Conservation (phyloP, 2,797 vertebrate species). For the Mormyrops attenuatus region DNA sequence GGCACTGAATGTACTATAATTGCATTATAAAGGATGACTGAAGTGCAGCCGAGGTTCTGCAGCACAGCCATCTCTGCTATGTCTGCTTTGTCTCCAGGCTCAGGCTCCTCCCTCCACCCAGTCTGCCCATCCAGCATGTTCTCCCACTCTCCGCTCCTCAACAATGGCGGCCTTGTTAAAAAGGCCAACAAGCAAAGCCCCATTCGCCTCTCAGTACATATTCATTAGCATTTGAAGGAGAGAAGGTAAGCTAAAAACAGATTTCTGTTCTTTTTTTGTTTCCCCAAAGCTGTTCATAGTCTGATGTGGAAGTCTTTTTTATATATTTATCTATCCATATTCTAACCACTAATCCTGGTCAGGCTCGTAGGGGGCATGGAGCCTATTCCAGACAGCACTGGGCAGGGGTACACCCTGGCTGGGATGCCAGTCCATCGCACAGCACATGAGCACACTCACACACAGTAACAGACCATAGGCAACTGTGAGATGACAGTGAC, state of each 20-base stretch:
- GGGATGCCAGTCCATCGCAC: not conserved
- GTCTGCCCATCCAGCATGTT: not conserved
- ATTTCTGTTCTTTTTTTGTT: not conserved
- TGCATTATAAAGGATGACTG: not conserved
- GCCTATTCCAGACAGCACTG: not conserved
- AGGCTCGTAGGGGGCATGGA: not conserved
- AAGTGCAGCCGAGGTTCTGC: not conserved
- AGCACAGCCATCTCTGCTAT: not conserved
- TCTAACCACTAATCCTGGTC: not conserved
- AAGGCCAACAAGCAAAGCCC: slow-evolving; percentile 18
- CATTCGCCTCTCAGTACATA: slow-evolving; percentile 24
- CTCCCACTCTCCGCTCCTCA: not conserved
- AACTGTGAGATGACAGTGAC: not conserved
- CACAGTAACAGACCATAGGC: not conserved
- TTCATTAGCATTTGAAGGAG: slow-evolving; percentile 23
- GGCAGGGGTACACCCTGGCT: not conserved
- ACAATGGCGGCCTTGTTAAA: slow-evolving; percentile 30
- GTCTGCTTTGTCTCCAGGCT: not conserved
- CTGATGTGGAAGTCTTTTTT: not conserved
- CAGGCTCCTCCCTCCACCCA: not conserved
- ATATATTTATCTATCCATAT: not conserved
- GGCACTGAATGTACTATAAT: not conserved
- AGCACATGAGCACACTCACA: not conserved
- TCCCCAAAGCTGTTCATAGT: not conserved
- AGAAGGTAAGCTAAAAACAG: slow-evolving; percentile 15